Evolutionary conservation across 2,888 invertebrate genomes (phyloP), one percentile per base, ranked within the genome.

Genomic region (Caenorhabditis imperialis): DNA sequence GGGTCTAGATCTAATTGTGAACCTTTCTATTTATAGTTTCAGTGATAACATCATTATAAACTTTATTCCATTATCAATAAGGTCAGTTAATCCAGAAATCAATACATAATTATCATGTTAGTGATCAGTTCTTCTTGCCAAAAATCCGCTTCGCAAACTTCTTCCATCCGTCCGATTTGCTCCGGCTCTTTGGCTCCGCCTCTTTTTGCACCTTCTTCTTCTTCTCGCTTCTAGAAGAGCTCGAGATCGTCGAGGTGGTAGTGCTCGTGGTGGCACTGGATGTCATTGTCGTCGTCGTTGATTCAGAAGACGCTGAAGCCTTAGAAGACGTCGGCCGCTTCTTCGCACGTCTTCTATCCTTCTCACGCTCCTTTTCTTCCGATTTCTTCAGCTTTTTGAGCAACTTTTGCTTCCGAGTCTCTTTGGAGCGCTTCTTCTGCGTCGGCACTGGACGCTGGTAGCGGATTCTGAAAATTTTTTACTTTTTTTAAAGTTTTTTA

Each of bases 331-430:
- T 50, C 42, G 12, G 40, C 10, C 35, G 16, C 30, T 69, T 45
- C n/a, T 48, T 37, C 25, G n/a, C 44, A 25, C 45, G 18, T 20
- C 16, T 22, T n/a, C 23, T n/a, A 10, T 53, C 23, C 23, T 37
- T 53, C 37, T 35, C 35, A 2, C 57, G 25, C n/a, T 70, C 61
- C 20, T 44, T 14, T 8, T 70, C 61, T 20, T 61, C 55, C n/a
- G 50, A 57, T 51, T 40, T 62, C 12, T 22, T 7, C 4, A 62
- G 8, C 33, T 72, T 63, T 23, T 51, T 18, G 22, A 57, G 8
- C 38, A 62, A 20, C 25, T 65, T 72, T 40, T 72, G 63, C 14
- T 55, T 57, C 5, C 63, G 58, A 6, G 63, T 72, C 27, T 58
- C 54, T 30, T 58, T 63, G 3, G 1, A 25, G 7, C 25, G 25